phyloP scores from a whole-genome alignment of 2,888 invertebrate species.

The Parthenolecanium corni region DNA sequence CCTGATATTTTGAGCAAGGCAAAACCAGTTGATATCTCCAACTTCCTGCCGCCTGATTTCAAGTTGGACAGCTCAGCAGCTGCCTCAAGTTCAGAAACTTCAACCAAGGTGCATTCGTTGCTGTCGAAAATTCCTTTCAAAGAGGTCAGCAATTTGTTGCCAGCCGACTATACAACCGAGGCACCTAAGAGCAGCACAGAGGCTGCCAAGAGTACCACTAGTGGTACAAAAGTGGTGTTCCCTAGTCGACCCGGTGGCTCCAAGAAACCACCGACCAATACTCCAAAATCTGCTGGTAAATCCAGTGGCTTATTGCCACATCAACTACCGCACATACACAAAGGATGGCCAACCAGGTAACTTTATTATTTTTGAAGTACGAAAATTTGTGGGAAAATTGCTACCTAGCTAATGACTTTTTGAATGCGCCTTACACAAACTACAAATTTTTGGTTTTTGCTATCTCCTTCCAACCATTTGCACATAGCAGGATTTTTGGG shows the following conservation, averaged over 20 bases:
- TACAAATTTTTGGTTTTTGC: too few relatives aligned
- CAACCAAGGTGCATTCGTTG: slow-evolving; percentile 34
- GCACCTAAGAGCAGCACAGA: slow-evolving; percentile 23
- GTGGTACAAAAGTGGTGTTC: slow-evolving; percentile 47
- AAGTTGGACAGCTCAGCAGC: slow-evolving; percentile 52
- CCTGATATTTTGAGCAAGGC: not conserved
- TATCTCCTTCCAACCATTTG: too few relatives aligned
- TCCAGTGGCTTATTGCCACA: slow-evolving; percentile 32
- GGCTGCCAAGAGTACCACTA: slow-evolving; percentile 28
- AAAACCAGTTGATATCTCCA: not conserved
- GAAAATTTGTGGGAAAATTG: not conserved
- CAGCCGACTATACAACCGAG: slow-evolving; percentile 43
- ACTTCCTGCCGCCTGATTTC: slow-evolving; percentile 40
- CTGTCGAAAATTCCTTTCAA: slow-evolving; percentile 36
- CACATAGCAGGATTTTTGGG: too few relatives aligned
- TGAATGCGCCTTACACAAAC: too few relatives aligned
- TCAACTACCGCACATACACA: slow-evolving; percentile 54
- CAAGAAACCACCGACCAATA: slow-evolving; percentile 43
- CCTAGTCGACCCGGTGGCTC: slow-evolving; percentile 60
- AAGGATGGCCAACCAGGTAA: slow-evolving; percentile 73
- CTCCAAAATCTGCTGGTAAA: slow-evolving; percentile 36
- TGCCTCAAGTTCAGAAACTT: slow-evolving; percentile 39
- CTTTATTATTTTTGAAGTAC: not conserved
- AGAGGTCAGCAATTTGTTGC: slow-evolving; percentile 41
- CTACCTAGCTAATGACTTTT: not conserved